These are phyloP conservation scores for Ornithoptera priamus DNA, from an alignment of 2,888 invertebrate species.

Conservation along the genomic window DNA sequence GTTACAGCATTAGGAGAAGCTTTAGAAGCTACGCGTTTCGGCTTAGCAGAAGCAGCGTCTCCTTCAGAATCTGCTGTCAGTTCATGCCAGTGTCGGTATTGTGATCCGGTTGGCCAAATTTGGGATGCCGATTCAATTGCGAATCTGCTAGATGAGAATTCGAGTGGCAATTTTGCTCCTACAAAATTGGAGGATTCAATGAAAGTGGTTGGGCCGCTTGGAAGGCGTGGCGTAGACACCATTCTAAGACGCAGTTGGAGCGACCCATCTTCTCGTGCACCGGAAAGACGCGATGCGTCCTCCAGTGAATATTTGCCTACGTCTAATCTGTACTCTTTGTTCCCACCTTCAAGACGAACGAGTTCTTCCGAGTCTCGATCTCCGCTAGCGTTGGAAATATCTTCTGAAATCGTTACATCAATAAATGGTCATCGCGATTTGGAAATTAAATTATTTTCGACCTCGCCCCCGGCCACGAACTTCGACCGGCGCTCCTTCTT, in stretches of 20 bases:
- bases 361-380: conserved; percentile 69
- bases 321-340: conserved; percentile 69
- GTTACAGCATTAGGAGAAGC: conserved; percentile 78
- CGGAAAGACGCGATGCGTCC: conserved; percentile 63
- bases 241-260: conserved; percentile 82
- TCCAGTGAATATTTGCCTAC: conserved; percentile 63
- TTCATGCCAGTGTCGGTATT: conserved; percentile 86
- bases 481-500: conserved; percentile 72
- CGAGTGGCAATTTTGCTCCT: conserved; percentile 71
- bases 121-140: conserved; percentile 86
- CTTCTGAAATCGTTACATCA: conserved; percentile 88
- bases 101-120: conserved; percentile 86
- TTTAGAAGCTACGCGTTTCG: conserved; percentile 72
- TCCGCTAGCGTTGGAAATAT: conserved; percentile 82
- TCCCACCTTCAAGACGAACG: conserved; percentile 65
- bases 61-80: conserved; percentile 73
- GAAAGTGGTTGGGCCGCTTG: conserved; percentile 72
- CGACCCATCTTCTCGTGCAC: conserved; percentile 78
- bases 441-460: conserved; percentile 88
- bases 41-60: conserved; percentile 67
- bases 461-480: conserved; percentile 76
- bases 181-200: conserved; percentile 75
- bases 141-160: conserved; percentile 72
- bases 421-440: conserved; percentile 88
- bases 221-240: conserved; percentile 64